Evolutionary conservation across 1,140 invertebrate genomes (phyloP).

Genomic region (silkworm (Bombyx mori)): ASM3026992v2 NC_085109.1:7451001-7451500

Average conservation of each 20-base stretch:
- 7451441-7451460: conserved; percentile 29
- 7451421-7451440: conserved; percentile 50
- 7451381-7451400: conserved; percentile 46
- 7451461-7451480: conserved; percentile 55
- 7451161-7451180: conserved; percentile 34
- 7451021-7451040: conserved; percentile 65
- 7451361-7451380: conserved; percentile 63
- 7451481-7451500: conserved; percentile 66
- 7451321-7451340: conserved; percentile 71
- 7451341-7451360: conserved; percentile 72
- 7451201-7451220: conserved; percentile 64
- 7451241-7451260: conserved; percentile 43
- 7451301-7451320: conserved; percentile 65
- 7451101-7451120: conserved; percentile 51
- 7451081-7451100: conserved; percentile 34
- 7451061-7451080: conserved; percentile 50
- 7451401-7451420: conserved; percentile 46
- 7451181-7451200: conserved; percentile 40
- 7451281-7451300: conserved; percentile 47
- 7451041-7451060: conserved; percentile 61
- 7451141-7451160: conserved; percentile 28
- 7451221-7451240: conserved; percentile 58
- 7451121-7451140: conserved; percentile 42
- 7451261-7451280: conserved; percentile 48
- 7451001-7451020: conserved; percentile 62